A percentile compares a stretch with the other conserved stretches of the same genome.
phyloP scores from a whole-genome alignment of 2,888 invertebrate species.

The Eulithis testata region DNA sequence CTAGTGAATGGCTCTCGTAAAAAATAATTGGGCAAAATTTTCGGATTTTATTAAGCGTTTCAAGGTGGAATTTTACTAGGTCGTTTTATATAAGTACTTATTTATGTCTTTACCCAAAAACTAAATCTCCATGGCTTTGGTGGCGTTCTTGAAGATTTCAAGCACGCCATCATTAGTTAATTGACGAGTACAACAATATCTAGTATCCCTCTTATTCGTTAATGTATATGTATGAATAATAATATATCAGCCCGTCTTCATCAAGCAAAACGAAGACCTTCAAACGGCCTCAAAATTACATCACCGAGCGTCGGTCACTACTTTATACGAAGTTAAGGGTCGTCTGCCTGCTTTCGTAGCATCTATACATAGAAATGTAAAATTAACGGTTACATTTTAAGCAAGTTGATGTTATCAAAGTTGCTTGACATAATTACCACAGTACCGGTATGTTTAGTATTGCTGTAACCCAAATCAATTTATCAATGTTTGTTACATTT shows the following conservation, averaged over 20 bases:
- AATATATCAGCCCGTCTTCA: no score
- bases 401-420: conserved; percentile 11
- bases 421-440: conserved; percentile 1
- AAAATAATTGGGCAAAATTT: conserved; percentile 39
- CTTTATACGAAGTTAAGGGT: no score
- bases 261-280: no score
- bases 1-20: conserved; percentile 31
- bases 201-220: no score
- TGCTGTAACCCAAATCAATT: conserved; percentile 22
- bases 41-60: conserved; percentile 8
- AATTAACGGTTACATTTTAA: neutral
- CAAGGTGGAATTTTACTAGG: conserved; percentile 15
- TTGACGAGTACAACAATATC: no score
- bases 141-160: neutral
- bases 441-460: conserved; percentile 18
- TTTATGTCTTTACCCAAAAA: conserved; percentile 1
- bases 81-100: neutral
- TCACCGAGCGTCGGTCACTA: no score
- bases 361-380: neutral
- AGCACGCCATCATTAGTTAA: no score
- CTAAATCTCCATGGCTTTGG: conserved; percentile 6
- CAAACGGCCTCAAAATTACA: no score
- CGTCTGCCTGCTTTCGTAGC: no score
- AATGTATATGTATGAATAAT: no score
- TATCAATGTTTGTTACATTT: conserved; percentile 29